Evolutionary conservation across 2,888 invertebrate species (phyloP), one percentile per base, ranked within the genome.

Genomic region (Drosophila paranaensis): DNA sequence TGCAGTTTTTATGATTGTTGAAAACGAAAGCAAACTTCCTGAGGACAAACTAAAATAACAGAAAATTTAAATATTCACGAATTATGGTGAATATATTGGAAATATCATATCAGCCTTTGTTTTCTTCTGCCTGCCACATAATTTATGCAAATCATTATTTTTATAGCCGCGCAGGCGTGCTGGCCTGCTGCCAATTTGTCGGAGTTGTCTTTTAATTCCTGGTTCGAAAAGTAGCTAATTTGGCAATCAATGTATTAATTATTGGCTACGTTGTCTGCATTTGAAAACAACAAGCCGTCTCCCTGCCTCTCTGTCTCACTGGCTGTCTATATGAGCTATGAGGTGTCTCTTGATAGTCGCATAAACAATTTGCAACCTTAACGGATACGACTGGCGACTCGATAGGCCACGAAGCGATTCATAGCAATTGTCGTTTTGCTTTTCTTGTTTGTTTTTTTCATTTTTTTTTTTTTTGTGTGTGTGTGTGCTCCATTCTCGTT

Each of bases 241-340:
- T 75, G 69, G 63, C 71, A 68, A 83, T 83, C 71, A 46, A 63
- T 66, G 71, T 87, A 87, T 81, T 87, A 79, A 89, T 88, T 82
- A 90, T 88, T 89, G 78, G 82, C 74, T 75, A 85, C 90, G 82
- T 71, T 81, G 90, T 90, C 90, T 90, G 90, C 90, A 90, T 90
- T 79, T 77, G 71, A 70, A 77, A 70, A 16, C 14, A 2, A 2
- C 13, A 10, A 16, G 3, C 14, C 20, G 3, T 40, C 16, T 35
- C 48, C 9, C 45, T 57, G 20, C 46, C 53, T n/a, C 14, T 45
- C 25, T 37, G 27, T n/a, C 27, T 11, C n/a, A 37, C n/a, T 50
- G 11, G 10, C 16, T 40, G 3, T n/a, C 54, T n/a, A 3, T 73
- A 71, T 81, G 68, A 74, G 69, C 74, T 72, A 79, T 48, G 67